Evolutionary conservation across 2,888 invertebrate genomes (phyloP), one percentile per base, ranked within the genome.

Genomic region (Drosophila eohydei): DNA sequence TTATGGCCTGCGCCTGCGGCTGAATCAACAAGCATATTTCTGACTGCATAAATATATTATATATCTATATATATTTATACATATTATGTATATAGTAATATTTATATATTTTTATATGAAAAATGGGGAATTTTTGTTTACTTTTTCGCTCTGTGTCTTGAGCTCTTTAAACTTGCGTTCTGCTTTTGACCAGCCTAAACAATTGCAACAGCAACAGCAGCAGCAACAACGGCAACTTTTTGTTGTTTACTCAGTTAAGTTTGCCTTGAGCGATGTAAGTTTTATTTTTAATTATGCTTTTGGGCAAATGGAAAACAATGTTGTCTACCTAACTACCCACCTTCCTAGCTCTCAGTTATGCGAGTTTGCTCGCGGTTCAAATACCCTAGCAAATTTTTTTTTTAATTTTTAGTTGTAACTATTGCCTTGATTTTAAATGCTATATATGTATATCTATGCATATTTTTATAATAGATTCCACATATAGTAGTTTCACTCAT

Each of bases 201-300:
- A 54, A 61, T 70, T 69, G 60, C 54, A 59, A 32, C 30, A 67
- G 50, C 51, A 30, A 16, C 38, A 57, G 8, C 43, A 40, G 7
- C 41, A 62, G 38, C 56, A 61, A 65, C 34, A 50, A 51, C 41
- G 51, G 65, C 54, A 3, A 63, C 67, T 62, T 58, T 60, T 60
- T 36, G 63, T 51, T 73, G 52, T 54, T 73, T 77, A 72, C 55
- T 44, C 38, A 48, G 57, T 66, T 58, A 44, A 41, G 51, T 36
- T 66, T 44, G 66, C 73, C 77, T 64, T 61, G 69, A 66, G 75
- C 66, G 75, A 64, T 81, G 79, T 74, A 81, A 81, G 70, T 80
- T 78, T 80, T 80, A 81, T 72, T 80, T 78, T 80, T 80, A 80
- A 80, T 80, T 80, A 79, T 75, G 70, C 75, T 58, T 76, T 78